A percentile compares a stretch with the other conserved stretches of the same genome.
These are phyloP conservation scores for Bombus breviceps DNA, from an alignment of 1,140 invertebrate genomes.

Conservation along the genomic window DNA sequence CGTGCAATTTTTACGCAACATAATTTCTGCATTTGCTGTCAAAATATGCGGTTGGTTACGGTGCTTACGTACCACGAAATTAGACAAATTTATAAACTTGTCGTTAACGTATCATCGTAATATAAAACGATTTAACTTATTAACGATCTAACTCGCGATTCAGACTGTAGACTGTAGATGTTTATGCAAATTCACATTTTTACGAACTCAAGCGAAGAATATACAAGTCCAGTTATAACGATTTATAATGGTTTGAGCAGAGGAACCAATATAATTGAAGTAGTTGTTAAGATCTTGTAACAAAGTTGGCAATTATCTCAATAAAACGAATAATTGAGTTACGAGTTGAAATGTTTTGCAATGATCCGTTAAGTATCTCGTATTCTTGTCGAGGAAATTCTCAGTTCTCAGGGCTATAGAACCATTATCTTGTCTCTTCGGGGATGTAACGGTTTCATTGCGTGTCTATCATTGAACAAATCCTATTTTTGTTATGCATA, in stretches of 20 bases:
- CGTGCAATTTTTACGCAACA: neutral
- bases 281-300: neutral
- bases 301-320: too few species aligned
- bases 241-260: neutral
- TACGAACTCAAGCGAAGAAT: too few species aligned
- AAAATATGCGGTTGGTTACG: neutral
- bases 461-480: neutral
- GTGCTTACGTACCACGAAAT: too few species aligned
- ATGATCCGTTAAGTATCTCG: neutral
- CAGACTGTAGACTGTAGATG: too few species aligned
- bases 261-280: neutral
- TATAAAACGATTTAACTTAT: too few species aligned
- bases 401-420: neutral
- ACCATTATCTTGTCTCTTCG: slow-evolving; percentile 4
- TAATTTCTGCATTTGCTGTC: neutral
- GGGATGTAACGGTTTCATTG: slow-evolving; percentile 17
- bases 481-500: neutral
- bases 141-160: too few species aligned
- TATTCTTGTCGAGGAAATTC: neutral
- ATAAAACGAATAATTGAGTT: neutral
- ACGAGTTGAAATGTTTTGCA: neutral
- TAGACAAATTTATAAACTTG: neutral
- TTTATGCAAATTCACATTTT: too few species aligned
- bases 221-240: too few species aligned
- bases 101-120: neutral